These are phyloP conservation scores for Dastarcus helophoroides DNA, from an alignment of 2,888 invertebrate species.

Conservation along the genomic window DNA sequence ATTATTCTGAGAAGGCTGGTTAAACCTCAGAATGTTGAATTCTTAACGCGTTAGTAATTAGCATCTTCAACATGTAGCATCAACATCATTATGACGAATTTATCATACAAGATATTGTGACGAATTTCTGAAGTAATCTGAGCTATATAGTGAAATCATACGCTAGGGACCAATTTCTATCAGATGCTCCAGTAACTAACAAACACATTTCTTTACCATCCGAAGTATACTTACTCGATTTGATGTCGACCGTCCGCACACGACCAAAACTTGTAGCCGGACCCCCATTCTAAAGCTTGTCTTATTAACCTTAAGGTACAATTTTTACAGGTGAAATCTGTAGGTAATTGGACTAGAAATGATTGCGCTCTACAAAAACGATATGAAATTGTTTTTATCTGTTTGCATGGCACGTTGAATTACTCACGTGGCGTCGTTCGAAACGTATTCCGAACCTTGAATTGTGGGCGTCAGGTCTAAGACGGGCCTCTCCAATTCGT, in stretches of 20 bases:
- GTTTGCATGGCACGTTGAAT: slow-evolving; percentile 1
- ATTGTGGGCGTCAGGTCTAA: slow-evolving; percentile 75
- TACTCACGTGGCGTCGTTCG: slow-evolving; percentile 77
- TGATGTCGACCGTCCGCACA: slow-evolving; percentile 89
- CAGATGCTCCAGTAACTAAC: too few species aligned
- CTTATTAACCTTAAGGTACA: slow-evolving; percentile 83
- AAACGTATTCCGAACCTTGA: slow-evolving; percentile 67
- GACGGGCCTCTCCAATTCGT: slow-evolving; percentile 71
- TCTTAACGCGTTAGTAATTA: too few species aligned
- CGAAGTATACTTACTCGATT: slow-evolving; percentile 42
- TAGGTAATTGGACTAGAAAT: slow-evolving; percentile 68
- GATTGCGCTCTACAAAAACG: slow-evolving; percentile 59
- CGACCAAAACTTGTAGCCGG: slow-evolving; percentile 83
- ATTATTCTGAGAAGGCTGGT: too few species aligned
- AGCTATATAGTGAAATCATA: too few species aligned
- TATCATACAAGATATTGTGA: too few species aligned
- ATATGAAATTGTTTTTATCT: slow-evolving; percentile 3
- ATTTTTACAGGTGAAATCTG: slow-evolving; percentile 72
- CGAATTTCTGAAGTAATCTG: too few species aligned
- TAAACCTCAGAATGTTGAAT: too few species aligned
- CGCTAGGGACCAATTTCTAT: too few species aligned
- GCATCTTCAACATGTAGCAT: too few species aligned
- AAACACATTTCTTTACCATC: too few species aligned
- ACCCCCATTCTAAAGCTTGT: slow-evolving; percentile 83
- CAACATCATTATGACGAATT: too few species aligned